A percentile compares a stretch with the other conserved stretches of the same genome.
These are phyloP conservation scores for Drosophila kurseongensis DNA, from an alignment of 1,140 invertebrate species.

Conservation along the genomic window DNA sequence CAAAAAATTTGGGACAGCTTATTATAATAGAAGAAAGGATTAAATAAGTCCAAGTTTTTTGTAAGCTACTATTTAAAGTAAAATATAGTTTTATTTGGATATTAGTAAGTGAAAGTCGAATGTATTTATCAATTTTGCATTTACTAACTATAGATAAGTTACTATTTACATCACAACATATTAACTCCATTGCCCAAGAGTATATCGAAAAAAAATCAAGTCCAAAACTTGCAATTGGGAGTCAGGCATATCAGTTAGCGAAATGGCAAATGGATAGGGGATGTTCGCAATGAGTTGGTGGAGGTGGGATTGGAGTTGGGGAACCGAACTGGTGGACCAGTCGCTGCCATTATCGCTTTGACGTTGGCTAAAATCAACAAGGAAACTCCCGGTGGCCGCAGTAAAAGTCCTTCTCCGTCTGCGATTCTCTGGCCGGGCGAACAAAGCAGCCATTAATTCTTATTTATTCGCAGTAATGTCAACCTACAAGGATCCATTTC, in stretches of 20 bases:
- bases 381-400: constrained; percentile 32
- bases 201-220: constrained; percentile 55
- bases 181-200: not conserved
- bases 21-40: too few relatives aligned
- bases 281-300: constrained; percentile 9
- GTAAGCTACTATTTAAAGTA: too few relatives aligned
- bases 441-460: constrained; percentile 80
- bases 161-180: not conserved
- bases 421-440: constrained; percentile 27
- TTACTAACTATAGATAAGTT: too few relatives aligned
- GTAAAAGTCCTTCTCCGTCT: constrained; percentile 10
- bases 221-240: constrained; percentile 72
- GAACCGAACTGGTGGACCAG: not conserved
- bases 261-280: constrained; percentile 34
- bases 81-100: too few relatives aligned
- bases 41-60: too few relatives aligned
- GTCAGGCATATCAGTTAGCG: constrained; percentile 74
- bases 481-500: constrained; percentile 88
- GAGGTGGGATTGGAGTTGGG: not conserved
- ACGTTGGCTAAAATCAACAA: constrained; percentile 74
- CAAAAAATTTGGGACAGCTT: too few relatives aligned
- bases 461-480: constrained; percentile 88
- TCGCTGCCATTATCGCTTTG: constrained; percentile 66
- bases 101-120: too few relatives aligned
- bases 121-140: too few relatives aligned